Conservation (phyloP, 35 echinoderm and acorn worm species). For the Ophiothrix spiculata region DNA sequence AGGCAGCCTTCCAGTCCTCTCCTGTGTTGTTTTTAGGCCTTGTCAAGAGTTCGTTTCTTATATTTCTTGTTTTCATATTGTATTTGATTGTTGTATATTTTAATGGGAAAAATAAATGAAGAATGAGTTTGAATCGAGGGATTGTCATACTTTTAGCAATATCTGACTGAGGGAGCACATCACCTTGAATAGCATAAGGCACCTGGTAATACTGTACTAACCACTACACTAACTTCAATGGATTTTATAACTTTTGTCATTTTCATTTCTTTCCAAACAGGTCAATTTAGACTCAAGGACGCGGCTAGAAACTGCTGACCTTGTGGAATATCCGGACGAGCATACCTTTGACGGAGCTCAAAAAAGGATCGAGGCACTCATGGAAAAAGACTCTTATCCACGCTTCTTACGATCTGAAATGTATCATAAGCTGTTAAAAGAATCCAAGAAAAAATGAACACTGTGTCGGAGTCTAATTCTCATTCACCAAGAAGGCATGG, state of each 20-base stretch:
- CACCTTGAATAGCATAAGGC: no score
- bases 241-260: not conserved
- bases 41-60: no score
- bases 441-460: conserved; percentile 63
- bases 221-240: no score
- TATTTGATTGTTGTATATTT: no score
- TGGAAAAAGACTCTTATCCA: conserved; percentile 99
- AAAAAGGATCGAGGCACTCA: conserved; percentile 95
- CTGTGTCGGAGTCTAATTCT: not conserved
- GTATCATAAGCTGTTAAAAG: conserved; percentile 78
- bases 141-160: no score
- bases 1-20: no score
- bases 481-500: not conserved
- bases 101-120: no score
- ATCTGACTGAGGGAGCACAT: no score
- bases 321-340: conserved; percentile 76
- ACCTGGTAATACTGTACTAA: no score
- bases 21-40: no score
- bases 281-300: conserved; percentile 96
- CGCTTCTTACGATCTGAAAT: conserved; percentile 91
- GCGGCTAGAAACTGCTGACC: conserved; percentile 73
- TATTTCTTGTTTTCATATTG: no score
- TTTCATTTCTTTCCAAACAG: conserved; percentile 38
- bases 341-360: conserved; percentile 95
- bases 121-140: no score